Percentiles rank a stretch among this genome's conserved stretches.
phyloP scores from a whole-genome alignment of 2,888 invertebrate genomes.

The Cerastis rubricosa region DNA sequence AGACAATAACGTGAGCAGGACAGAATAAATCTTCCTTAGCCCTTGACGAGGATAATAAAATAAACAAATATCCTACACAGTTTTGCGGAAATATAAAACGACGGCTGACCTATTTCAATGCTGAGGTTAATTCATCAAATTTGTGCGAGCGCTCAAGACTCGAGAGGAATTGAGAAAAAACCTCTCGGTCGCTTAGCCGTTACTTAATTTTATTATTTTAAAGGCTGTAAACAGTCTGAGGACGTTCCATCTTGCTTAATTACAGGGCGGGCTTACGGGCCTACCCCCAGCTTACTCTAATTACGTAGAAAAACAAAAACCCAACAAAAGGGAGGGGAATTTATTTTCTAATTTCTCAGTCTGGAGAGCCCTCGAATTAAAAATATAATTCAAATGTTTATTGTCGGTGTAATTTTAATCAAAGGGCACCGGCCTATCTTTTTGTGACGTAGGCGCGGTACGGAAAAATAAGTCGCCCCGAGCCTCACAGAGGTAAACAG shows the following conservation, averaged over 20 bases:
- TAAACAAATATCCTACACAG: conserved; percentile 64
- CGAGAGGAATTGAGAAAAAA: conserved; percentile 64
- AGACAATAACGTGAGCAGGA: conserved; percentile 46
- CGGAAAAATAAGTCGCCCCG: conserved; percentile 47
- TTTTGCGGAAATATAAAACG: conserved; percentile 59
- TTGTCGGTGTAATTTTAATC: conserved; percentile 78
- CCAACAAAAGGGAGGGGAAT: conserved; percentile 80
- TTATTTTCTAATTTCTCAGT: conserved; percentile 87
- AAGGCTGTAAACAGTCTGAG: conserved; percentile 79
- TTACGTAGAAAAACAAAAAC: conserved; percentile 88
- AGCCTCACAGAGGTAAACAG: conserved; percentile 9
- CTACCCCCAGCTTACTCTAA: conserved; percentile 84
- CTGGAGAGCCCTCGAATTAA: conserved; percentile 79
- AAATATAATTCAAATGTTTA: conserved; percentile 81
- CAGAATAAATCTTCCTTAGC: conserved; percentile 63
- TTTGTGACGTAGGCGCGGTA: conserved; percentile 52
- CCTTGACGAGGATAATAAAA: conserved; percentile 66
- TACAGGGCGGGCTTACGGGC: conserved; percentile 81
- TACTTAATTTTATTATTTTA: conserved; percentile 84
- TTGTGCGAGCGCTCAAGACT: conserved; percentile 60
- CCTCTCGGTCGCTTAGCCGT: conserved; percentile 71
- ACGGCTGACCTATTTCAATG: conserved; percentile 60
- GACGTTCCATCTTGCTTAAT: conserved; percentile 86
- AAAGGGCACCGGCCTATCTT: conserved; percentile 68
- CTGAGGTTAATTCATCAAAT: conserved; percentile 69